Percentiles rank a stretch among this genome's conserved stretches.
Conservation (phyloP, 2,797 vertebrate genomes). For the Melanotaenia maccullochi region DNA sequence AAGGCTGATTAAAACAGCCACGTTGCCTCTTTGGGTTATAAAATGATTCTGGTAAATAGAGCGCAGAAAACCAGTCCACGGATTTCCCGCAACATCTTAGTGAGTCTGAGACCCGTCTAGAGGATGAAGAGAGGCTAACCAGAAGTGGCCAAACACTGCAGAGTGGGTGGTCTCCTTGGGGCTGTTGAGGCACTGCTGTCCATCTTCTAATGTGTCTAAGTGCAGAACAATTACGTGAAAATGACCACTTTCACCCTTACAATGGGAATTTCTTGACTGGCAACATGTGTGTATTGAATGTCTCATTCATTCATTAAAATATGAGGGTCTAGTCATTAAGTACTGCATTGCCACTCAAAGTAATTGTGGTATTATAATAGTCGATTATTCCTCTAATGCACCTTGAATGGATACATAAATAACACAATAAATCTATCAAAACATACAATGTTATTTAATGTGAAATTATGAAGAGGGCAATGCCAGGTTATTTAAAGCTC, state of each 20-base stretch:
- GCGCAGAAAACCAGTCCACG: background rate
- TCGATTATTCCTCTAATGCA: background rate
- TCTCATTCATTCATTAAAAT: constrained; percentile 29
- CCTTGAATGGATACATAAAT: background rate
- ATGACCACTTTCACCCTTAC: constrained; percentile 55
- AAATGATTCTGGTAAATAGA: constrained; percentile 4
- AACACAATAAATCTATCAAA: background rate
- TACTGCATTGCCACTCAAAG: background rate
- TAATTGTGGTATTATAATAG: background rate
- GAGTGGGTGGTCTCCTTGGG: constrained; percentile 72
- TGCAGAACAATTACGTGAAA: constrained; percentile 70
- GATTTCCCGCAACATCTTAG: background rate
- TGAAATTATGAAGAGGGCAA: background rate
- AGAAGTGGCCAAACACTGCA: constrained; percentile 59
- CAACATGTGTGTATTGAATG: constrained; percentile 43
- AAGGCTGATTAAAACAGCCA: background rate
- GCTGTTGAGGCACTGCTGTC: constrained; percentile 49
- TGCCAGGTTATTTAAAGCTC: background rate
- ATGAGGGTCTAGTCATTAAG: background rate
- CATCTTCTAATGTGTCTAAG: constrained; percentile 71
- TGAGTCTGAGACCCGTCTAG: background rate
- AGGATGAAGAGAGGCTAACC: constrained; percentile 46
- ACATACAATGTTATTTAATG: background rate
- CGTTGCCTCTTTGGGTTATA: background rate
- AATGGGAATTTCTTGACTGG: constrained; percentile 53